Conservation (phyloP, 2,113 vertebrate species). For the Delphinus delphis region DNA sequence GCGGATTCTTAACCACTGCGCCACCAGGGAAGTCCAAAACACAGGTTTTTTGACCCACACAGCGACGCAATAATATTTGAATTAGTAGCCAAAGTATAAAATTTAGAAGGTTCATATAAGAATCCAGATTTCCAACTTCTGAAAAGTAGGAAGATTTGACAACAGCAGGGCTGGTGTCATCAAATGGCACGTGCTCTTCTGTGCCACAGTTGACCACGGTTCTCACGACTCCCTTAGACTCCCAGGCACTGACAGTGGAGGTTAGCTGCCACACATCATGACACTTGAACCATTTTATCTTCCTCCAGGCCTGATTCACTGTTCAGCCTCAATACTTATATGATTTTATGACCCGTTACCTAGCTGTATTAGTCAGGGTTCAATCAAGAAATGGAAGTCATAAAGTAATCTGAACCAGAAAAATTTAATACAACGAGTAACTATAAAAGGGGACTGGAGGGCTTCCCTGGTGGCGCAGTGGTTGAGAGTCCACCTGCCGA, state of each 20-base stretch:
- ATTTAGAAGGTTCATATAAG: background rate
- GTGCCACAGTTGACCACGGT: background rate
- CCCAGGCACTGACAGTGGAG: background rate
- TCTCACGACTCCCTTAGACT: background rate
- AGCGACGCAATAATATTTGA: background rate
- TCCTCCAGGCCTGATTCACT: background rate
- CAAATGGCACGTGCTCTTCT: background rate
- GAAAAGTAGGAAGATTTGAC: background rate
- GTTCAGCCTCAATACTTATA: background rate
- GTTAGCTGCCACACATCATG: background rate
- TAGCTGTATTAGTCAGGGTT: slow-evolving; percentile 11
- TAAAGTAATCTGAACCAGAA: slow-evolving; percentile 5
- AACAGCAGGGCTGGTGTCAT: background rate
- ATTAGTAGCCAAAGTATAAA: background rate
- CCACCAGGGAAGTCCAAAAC: background rate
- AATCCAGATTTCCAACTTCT: background rate
- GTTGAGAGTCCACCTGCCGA: no score
- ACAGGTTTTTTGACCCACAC: background rate
- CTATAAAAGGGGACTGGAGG: background rate
- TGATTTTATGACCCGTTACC: slow-evolving; percentile 1
- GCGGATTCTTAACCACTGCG: no score
- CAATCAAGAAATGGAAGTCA: slow-evolving; percentile 4
- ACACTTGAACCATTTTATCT: background rate
- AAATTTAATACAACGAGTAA: slow-evolving; percentile 27
- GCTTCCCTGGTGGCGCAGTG: no score